Evolutionary conservation across 2,113 vertebrate genomes (phyloP).

Genomic region (Albula goreensis): DNA sequence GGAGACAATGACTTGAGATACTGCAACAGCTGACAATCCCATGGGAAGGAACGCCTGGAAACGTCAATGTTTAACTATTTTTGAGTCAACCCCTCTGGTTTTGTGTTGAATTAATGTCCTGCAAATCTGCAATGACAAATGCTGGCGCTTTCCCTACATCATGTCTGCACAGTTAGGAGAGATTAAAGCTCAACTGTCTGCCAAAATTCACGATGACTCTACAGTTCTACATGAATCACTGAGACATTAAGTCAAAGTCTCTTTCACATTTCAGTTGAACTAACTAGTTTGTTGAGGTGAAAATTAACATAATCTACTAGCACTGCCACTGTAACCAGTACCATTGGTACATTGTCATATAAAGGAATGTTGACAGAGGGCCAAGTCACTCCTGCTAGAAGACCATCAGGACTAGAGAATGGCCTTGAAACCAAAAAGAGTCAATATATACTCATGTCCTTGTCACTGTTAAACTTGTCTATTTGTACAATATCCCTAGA

Average conservation of each 20-base stretch:
- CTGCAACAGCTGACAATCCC: background rate
- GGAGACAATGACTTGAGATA: background rate
- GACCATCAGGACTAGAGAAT: background rate
- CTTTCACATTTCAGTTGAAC: no score
- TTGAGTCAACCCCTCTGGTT: background rate
- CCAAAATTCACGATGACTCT: background rate
- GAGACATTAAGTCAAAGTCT: background rate
- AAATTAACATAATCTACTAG: no score
- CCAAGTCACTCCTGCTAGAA: background rate
- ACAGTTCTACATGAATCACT: background rate
- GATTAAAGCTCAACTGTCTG: background rate
- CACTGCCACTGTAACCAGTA: background rate
- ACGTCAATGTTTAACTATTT: background rate
- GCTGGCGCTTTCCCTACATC: background rate
- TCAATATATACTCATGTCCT: background rate
- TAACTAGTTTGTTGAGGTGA: no score
- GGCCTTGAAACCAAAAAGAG: background rate
- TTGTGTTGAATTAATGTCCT: background rate
- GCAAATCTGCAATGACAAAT: background rate
- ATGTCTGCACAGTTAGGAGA: background rate
- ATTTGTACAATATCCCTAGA: background rate
- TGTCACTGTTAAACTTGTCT: background rate
- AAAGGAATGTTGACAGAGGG: background rate
- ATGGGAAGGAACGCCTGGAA: background rate
- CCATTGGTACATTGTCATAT: background rate